Conservation (phyloP, 2,797 vertebrate species). For the Podarcis lilfordi region DNA sequence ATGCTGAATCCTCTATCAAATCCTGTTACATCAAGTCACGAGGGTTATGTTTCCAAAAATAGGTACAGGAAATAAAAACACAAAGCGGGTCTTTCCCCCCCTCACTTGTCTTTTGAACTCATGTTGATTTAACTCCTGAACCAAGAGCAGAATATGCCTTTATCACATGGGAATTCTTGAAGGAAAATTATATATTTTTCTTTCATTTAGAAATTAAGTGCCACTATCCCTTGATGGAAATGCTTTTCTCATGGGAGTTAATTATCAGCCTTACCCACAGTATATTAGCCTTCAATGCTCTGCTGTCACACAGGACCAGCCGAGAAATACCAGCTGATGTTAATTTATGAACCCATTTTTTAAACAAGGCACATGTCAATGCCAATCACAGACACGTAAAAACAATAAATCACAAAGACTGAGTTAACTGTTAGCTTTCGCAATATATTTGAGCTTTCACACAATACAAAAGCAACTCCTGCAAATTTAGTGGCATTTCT, state of each 20-base stretch:
- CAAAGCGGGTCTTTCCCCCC: background rate
- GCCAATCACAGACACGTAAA: background rate
- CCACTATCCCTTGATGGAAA: conserved; percentile 28
- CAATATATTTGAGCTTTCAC: too few relatives aligned
- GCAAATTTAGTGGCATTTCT: too few relatives aligned
- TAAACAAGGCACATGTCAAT: conserved; percentile 11
- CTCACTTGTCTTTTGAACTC: background rate
- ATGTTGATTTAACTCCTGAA: conserved; percentile 21
- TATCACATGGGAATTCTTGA: conserved; percentile 32
- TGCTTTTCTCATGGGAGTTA: conserved; percentile 37
- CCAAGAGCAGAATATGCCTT: conserved; percentile 18
- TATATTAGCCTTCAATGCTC: background rate
- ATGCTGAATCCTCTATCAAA: conserved; percentile 5
- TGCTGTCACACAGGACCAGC: background rate
- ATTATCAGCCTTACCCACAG: conserved; percentile 39
- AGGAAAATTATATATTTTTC: conserved; percentile 23
- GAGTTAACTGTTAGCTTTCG: too few relatives aligned
- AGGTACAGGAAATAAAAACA: conserved; percentile 3
- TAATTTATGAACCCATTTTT: conserved; percentile 14
- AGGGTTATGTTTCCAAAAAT: background rate
- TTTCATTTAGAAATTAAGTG: conserved; percentile 27
- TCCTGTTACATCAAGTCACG: conserved; percentile 25
- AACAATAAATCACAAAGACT: too few relatives aligned
- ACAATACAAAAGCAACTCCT: too few relatives aligned
- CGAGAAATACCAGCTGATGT: conserved; percentile 9